Base-by-base conservation (phyloP, 1,140 invertebrate species). In the Spodoptera frugiperda region DNA sequence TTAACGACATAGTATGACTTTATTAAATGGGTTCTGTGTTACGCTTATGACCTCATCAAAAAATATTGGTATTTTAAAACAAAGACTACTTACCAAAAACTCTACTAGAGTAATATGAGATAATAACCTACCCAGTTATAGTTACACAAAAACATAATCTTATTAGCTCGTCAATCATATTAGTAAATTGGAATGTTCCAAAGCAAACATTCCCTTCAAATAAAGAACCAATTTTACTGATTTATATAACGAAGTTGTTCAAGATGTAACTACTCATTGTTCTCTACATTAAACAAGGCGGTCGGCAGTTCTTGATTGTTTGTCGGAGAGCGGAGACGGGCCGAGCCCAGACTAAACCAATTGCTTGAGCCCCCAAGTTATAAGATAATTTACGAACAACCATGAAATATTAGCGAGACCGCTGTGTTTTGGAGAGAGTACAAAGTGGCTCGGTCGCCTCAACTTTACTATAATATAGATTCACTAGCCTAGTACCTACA, bases 191-290 rank as follows among this genome's bases (percentile, higher is more conserved):
- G 71, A 61, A 54, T 73, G 46, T 14, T 21, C 46, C 44, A 61
- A 73, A 73, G 55, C 49, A 73, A 67, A 76, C 51, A 76, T 67
- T 55, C 73, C 46, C 57, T 75, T 8, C 49, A 9, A 14, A 44
- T 14, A 55, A 76, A 48, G 49, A 48, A 21, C 49, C 33, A 54
- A 76, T 54, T 76, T 76, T 67, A 67, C 55, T 76, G 49, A 76
- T 76, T 76, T 76, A 67, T 76, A 54, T 76, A 76, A 67, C 73
- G 30, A 67, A 76, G 49, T 76, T 65, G 51, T 67, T 67, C 30
- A 15, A 55, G 30, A 55, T 67, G 61, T 76, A 76, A 76, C 61
- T 67, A 76, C 3, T 30, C 30, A 76, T 76, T 65, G 72, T 65
- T 76, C 73, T 67, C 49, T 17, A 25, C 57, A 67, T 76, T 67